These are phyloP conservation scores for Rostratula benghalensis DNA, from an alignment of 2,113 vertebrate species.

Conservation along the genomic window DNA sequence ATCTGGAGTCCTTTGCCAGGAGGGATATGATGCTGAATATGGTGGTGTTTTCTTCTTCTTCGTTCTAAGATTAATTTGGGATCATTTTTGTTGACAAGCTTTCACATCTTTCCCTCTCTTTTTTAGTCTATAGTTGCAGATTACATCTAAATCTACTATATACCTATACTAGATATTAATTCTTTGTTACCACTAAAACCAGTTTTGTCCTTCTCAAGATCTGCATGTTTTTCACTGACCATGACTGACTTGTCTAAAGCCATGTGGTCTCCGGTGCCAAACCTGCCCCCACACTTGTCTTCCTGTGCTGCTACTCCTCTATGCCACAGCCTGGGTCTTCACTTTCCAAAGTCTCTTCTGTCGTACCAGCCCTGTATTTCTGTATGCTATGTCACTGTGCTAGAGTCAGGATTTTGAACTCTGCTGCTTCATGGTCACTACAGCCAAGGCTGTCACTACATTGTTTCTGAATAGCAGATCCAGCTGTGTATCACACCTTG, in stretches of 20 bases:
- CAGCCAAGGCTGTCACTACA: not conserved
- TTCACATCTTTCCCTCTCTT: not conserved
- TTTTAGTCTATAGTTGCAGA: not conserved
- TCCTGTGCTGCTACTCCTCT: not conserved
- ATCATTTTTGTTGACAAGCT: not conserved
- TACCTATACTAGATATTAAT: not conserved
- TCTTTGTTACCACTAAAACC: not conserved
- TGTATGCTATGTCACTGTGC: rapidly evolving
- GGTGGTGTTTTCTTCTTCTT: not conserved
- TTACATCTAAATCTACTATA: not conserved
- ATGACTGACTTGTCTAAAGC: not conserved
- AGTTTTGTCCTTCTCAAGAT: not conserved
- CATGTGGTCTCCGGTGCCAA: not conserved
- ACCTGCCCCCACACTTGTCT: not conserved
- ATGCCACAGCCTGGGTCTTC: not conserved
- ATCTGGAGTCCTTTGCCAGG: not conserved
- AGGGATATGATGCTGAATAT: not conserved
- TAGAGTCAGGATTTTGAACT: not conserved
- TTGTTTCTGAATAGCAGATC: not conserved
- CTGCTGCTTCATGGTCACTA: not conserved
- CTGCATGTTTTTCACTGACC: not conserved
- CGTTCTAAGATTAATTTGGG: not conserved
- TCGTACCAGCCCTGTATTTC: not conserved
- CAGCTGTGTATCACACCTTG: not conserved
- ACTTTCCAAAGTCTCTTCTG: not conserved